phyloP scores from a whole-genome alignment of 2,888 invertebrate genomes.

The Coenonympha glycerion region DNA sequence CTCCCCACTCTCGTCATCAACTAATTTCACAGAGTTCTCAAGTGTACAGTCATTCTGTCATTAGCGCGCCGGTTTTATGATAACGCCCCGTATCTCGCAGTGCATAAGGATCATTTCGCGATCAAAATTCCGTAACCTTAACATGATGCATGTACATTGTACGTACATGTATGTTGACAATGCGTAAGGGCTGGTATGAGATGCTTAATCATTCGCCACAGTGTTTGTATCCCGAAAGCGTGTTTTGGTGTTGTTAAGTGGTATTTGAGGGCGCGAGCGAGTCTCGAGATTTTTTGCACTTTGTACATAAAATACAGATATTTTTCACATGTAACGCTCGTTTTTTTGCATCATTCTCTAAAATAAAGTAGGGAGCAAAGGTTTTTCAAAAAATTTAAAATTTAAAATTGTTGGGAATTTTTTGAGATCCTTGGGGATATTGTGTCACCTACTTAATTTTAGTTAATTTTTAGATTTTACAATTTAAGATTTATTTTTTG shows the following conservation, averaged over 20 bases:
- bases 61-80: neutral
- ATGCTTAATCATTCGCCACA: slow-evolving; percentile 21
- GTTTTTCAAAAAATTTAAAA: too few species aligned
- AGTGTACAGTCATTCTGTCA: slow-evolving; percentile 13
- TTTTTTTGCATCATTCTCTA: too few species aligned
- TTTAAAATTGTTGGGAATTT: too few species aligned
- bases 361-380: too few species aligned
- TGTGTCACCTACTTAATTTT: too few species aligned
- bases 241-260: slow-evolving; percentile 23
- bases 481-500: too few species aligned
- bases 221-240: slow-evolving; percentile 20
- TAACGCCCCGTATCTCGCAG: neutral
- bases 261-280: neutral
- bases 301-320: neutral
- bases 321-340: neutral
- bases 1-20: slow-evolving; percentile 28
- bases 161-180: slow-evolving; percentile 23
- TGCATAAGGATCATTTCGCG: slow-evolving; percentile 14
- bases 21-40: slow-evolving; percentile 29
- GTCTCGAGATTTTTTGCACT: neutral
- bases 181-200: slow-evolving; percentile 19
- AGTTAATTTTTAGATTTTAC: too few species aligned
- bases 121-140: neutral
- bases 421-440: too few species aligned
- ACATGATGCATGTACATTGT: neutral